A percentile compares a stretch with the other conserved stretches of the same genome.
Evolutionary conservation across 2,888 invertebrate genomes (phyloP).

Genomic region (Melanostoma scalare): DNA sequence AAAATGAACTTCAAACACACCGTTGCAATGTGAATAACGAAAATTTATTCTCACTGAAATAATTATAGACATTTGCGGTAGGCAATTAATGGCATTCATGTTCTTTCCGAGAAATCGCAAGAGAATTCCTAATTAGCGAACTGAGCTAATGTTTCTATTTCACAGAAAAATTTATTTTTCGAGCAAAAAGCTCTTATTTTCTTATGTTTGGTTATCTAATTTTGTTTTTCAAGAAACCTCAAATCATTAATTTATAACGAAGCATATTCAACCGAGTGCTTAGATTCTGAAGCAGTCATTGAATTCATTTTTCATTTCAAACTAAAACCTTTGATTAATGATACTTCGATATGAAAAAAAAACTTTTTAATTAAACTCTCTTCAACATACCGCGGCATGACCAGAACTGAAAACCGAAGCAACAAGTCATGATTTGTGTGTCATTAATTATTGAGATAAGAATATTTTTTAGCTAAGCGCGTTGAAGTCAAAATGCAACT

Average conservation of each 20-base stretch:
- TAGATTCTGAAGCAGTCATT: background rate
- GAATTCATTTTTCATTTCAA: constrained; percentile 1
- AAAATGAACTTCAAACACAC: background rate
- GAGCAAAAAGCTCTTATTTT: background rate
- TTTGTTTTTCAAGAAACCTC: background rate
- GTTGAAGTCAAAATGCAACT: no score
- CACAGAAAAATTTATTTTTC: background rate
- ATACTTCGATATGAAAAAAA: constrained; percentile 3
- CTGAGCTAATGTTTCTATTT: background rate
- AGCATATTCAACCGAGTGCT: background rate
- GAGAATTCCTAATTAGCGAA: constrained; percentile 29
- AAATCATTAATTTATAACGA: constrained; percentile 6
- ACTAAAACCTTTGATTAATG: constrained; percentile 13
- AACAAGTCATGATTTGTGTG: no score
- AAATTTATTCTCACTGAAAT: constrained; percentile 11
- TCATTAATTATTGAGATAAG: no score
- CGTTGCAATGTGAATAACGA: background rate
- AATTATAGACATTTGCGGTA: constrained; percentile 18
- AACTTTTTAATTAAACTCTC: constrained; percentile 22
- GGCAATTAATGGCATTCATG: constrained; percentile 8
- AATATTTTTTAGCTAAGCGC: no score
- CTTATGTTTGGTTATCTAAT: background rate
- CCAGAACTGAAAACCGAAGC: background rate
- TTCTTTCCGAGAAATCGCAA: constrained; percentile 19
- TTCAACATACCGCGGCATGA: background rate